Conservation (phyloP, 2,113 vertebrate genomes). For the Dasyurus viverrinus region DNA sequence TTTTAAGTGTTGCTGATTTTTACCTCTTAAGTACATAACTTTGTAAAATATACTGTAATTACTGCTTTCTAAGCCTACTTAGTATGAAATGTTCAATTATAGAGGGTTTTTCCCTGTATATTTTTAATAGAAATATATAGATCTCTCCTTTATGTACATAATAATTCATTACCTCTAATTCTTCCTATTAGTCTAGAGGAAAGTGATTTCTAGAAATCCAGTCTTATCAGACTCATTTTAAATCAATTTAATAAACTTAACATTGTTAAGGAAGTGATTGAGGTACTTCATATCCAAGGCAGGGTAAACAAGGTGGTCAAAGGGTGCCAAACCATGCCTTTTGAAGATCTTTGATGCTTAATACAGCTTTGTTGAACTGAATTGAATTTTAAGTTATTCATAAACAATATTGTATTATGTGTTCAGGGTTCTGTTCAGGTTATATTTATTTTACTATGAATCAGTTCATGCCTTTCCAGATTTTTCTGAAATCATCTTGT, state of each 20-base stretch:
- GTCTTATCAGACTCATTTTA: constrained; percentile 27
- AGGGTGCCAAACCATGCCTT: neutral
- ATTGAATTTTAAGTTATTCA: neutral
- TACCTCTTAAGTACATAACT: neutral
- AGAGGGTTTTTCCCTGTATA: neutral
- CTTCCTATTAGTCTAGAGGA: neutral
- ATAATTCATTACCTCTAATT: constrained; percentile 1
- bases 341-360: neutral
- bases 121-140: neutral
- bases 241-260: constrained; percentile 24
- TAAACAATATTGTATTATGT: too few relatives aligned
- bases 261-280: neutral
- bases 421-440: too few relatives aligned
- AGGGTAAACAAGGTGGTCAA: neutral
- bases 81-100: neutral
- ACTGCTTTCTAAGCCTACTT: neutral
- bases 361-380: neutral
- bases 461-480: too few relatives aligned
- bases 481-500: too few relatives aligned
- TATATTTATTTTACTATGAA: too few relatives aligned
- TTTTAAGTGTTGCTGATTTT: neutral
- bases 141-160: neutral
- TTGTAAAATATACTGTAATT: neutral
- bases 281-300: neutral
- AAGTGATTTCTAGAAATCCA: constrained; percentile 3